Conservation (phyloP, 2,888 invertebrate species). For the Portevinia maculata region DNA sequence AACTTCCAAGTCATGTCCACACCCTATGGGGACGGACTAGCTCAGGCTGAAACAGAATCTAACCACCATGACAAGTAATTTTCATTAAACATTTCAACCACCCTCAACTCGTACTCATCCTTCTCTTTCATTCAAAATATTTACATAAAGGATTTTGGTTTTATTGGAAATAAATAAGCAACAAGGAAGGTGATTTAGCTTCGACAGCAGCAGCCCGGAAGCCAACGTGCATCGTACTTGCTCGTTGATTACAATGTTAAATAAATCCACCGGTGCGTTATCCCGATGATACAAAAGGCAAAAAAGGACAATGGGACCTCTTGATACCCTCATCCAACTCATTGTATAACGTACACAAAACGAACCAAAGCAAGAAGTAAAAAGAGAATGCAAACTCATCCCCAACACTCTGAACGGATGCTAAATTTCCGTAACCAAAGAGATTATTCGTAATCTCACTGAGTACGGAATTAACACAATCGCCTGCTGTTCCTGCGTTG, state of each 20-base stretch:
- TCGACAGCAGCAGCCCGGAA: constrained; percentile 10
- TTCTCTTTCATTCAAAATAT: constrained; percentile 31
- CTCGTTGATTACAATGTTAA: constrained; percentile 29
- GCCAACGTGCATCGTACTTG: neutral
- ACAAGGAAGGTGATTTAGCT: constrained; percentile 41
- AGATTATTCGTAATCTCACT: constrained; percentile 51
- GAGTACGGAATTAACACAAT: constrained; percentile 49
- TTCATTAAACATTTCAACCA: constrained; percentile 44
- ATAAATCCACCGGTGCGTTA: constrained; percentile 45
- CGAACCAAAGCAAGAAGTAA: constrained; percentile 8
- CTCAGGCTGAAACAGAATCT: constrained; percentile 36
- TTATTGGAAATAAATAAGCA: constrained; percentile 50
- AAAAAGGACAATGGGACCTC: constrained; percentile 20
- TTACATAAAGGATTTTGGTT: constrained; percentile 54
- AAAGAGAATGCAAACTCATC: constrained; percentile 22
- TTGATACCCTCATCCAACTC: constrained; percentile 18
- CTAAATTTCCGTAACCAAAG: constrained; percentile 56
- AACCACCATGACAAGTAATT: constrained; percentile 54
- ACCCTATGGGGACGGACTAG: constrained; percentile 18
- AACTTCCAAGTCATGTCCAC: constrained; percentile 5
- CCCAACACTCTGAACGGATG: constrained; percentile 27
- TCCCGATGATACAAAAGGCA: constrained; percentile 31
- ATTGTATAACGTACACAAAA: constrained; percentile 41
- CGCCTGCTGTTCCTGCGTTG: constrained; percentile 5
- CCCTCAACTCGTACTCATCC: neutral